Evolutionary conservation across 2,113 vertebrate genomes (phyloP).

Genomic region (Nothoprocta pentlandii): DNA sequence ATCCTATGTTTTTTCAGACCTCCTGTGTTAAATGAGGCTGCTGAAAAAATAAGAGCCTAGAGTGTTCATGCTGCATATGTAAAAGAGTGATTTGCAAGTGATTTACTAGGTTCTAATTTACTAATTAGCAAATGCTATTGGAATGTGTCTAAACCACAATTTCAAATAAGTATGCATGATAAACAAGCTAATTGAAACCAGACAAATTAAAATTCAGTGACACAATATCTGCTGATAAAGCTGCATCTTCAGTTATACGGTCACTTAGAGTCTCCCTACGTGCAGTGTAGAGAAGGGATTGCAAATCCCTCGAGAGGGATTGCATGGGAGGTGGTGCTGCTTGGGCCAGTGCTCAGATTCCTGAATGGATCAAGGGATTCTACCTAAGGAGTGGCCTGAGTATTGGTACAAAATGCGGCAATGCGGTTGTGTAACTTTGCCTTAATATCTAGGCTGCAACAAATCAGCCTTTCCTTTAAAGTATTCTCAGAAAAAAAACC

Average conservation of each 20-base stretch:
- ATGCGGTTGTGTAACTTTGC: background rate
- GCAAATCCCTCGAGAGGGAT: background rate
- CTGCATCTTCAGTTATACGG: background rate
- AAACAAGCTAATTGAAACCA: conserved; percentile 37
- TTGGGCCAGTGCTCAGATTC: background rate
- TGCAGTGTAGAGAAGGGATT: fast-evolving
- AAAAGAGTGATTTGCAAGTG: conserved; percentile 17
- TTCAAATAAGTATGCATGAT: conserved; percentile 18
- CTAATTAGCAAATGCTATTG: conserved; percentile 46
- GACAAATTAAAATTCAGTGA: background rate
- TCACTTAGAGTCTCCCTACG: background rate
- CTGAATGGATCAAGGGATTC: background rate
- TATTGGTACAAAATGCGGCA: background rate
- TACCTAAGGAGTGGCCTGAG: background rate
- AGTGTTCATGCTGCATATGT: background rate
- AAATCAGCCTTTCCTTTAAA: background rate
- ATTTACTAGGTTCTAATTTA: conserved; percentile 54
- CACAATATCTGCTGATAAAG: background rate
- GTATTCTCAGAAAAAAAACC: background rate
- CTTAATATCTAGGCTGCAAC: background rate
- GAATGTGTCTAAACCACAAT: conserved; percentile 15
- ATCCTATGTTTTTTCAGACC: background rate
- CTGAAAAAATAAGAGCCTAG: conserved; percentile 4
- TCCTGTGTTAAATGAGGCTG: background rate
- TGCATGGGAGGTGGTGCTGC: background rate